Base-by-base conservation (phyloP, 2,888 invertebrate genomes). In the Nemoura dubitans region DNA sequence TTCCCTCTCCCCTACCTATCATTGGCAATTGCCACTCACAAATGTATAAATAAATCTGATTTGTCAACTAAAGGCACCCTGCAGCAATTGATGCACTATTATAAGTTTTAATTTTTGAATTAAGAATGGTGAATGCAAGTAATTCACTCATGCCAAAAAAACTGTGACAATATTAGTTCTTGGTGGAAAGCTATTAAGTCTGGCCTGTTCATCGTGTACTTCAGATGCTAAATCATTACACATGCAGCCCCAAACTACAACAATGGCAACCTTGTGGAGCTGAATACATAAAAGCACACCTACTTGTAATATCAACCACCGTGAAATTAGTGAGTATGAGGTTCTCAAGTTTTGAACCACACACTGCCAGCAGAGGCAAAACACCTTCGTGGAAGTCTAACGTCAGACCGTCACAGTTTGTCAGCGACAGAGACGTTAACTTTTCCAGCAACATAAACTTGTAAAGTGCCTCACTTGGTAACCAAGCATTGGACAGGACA, bases 341-440 rank as follows among this genome's bases (percentile, higher is more conserved):
- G 85, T 90, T 90, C 85, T 89, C 89, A n/a, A 91, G 89, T 14
- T 88, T 89, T 30, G 88, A 87, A 0, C 91, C 91, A 86, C 89
- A 89, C 6, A 90, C 89, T 85, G 90, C 89, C 27, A 91, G 89
- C 5, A 91, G 87, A 0, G 91, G 91, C 14, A 91, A 87, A 5
- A 91, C 89, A 0, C 90, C 90, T 83, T 90, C 90, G 28, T 90
- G 89, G 88, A 90, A 91, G 86, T 90, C 90, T n/a, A 91, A 85
- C 3, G 90, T 89, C 59, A 90, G 88, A 0, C 89, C 90, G 21
- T 90, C 90, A 78, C 89, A 89, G 87, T 91, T 91, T 30, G 90
- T 90, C 76, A 90, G 88, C 0, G 89, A 89, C 14, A 90, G 88
- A 43, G 89, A 88, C 7, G 88, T 88, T 83, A 90, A 87, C 76